These are phyloP conservation scores for Pinna nobilis DNA, from an alignment of 1,140 invertebrate genomes.

Conservation along the genomic window DNA sequence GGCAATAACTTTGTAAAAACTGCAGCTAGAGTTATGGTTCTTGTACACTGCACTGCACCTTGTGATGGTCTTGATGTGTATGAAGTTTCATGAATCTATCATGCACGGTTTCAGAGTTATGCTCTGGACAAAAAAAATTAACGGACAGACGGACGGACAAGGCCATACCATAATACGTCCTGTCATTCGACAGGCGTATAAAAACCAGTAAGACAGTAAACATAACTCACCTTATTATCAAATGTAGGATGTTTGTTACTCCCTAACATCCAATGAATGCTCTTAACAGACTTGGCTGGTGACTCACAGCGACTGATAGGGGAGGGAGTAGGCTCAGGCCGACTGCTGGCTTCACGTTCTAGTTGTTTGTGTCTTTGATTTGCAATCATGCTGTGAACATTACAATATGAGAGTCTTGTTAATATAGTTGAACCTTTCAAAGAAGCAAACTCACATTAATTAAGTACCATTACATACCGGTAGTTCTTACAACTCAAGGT, in stretches of 20 bases:
- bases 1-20: no score
- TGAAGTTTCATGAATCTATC: background rate
- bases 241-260: slow-evolving; percentile 51
- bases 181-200: background rate
- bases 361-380: slow-evolving; percentile 4
- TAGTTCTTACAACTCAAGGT: no score
- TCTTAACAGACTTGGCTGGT: slow-evolving; percentile 60
- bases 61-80: no score
- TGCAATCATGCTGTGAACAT: slow-evolving; percentile 36
- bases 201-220: background rate
- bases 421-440: no score
- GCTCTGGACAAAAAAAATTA: background rate
- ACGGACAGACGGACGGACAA: background rate
- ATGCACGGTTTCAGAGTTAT: background rate
- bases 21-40: no score
- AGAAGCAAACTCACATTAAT: no score
- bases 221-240: slow-evolving; percentile 52
- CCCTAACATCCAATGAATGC: slow-evolving; percentile 63
- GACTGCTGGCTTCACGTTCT: slow-evolving; percentile 9
- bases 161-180: background rate
- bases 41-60: no score
- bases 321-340: slow-evolving; percentile 49
- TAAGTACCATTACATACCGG: no score
- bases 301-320: slow-evolving; percentile 56
- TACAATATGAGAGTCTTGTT: background rate